Percentiles rank a stretch among this genome's conserved stretches.
Conservation (phyloP, 2,888 invertebrate genomes). For the Polyommatus iphigenia region DNA sequence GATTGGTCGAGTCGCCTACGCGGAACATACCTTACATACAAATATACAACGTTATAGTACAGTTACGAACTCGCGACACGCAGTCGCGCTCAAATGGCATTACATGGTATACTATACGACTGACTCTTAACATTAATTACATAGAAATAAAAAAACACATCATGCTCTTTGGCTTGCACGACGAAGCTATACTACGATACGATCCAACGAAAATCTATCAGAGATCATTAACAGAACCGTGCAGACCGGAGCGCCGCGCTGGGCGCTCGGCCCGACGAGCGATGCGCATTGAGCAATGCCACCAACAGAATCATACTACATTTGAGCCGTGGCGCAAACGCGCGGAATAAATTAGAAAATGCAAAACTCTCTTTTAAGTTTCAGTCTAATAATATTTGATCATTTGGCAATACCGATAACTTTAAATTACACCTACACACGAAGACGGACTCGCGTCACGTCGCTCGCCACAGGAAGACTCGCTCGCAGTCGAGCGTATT, state of each 20-base stretch:
- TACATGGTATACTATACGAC: conserved; percentile 71
- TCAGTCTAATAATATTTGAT: conserved; percentile 79
- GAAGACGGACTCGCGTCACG: conserved; percentile 61
- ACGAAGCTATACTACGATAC: conserved; percentile 67
- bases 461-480: conserved; percentile 9
- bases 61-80: conserved; percentile 69
- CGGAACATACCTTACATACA: conserved; percentile 74
- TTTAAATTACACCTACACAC: conserved; percentile 64
- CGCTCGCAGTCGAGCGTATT: neutral
- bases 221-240: conserved; percentile 71
- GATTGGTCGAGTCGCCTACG: conserved; percentile 77
- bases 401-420: conserved; percentile 77
- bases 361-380: conserved; percentile 44
- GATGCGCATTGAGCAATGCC: conserved; percentile 48
- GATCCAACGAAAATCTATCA: conserved; percentile 65
- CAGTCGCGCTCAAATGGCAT: conserved; percentile 76
- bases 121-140: conserved; percentile 71
- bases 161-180: conserved; percentile 81
- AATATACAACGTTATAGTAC: conserved; percentile 78
- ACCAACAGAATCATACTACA: conserved; percentile 45
- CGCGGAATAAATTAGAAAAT: conserved; percentile 43
- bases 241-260: conserved; percentile 46
- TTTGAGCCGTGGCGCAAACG: conserved; percentile 56
- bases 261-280: conserved; percentile 24
- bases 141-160: conserved; percentile 77